These are phyloP conservation scores for Acanthornis magna DNA, from an alignment of 2,797 vertebrate genomes.

Conservation along the genomic window DNA sequence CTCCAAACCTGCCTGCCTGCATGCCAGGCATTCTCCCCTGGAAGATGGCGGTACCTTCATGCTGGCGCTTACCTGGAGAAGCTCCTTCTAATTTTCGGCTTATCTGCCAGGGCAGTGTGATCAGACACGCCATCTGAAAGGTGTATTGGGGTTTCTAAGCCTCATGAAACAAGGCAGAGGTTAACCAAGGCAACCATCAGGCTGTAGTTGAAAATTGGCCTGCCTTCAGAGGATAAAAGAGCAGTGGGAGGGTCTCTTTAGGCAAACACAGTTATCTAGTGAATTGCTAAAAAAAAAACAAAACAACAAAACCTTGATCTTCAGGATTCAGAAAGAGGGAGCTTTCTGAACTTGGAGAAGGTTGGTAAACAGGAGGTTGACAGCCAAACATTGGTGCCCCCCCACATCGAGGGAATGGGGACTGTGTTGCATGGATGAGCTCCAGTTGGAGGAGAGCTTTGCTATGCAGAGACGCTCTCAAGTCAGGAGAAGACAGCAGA, in stretches of 20 bases:
- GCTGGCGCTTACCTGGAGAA: not conserved
- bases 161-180: slow-evolving; percentile 51
- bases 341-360: slow-evolving; percentile 28
- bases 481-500: slow-evolving; percentile 1
- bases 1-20: not conserved
- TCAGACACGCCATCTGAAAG: slow-evolving; percentile 8
- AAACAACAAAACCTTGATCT: slow-evolving; percentile 39
- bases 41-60: not conserved
- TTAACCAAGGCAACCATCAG: slow-evolving; percentile 55
- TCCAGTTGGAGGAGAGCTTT: slow-evolving; percentile 32
- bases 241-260: slow-evolving; percentile 59
- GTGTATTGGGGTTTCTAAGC: slow-evolving; percentile 21
- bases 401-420: not conserved
- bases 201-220: slow-evolving; percentile 51
- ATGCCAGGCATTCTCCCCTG: not conserved
- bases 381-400: not conserved
- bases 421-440: not conserved
- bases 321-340: slow-evolving; percentile 13
- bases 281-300: slow-evolving; percentile 34
- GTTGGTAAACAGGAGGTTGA: slow-evolving; percentile 22
- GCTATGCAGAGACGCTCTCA: not conserved
- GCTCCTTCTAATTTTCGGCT: not conserved
- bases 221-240: slow-evolving; percentile 54
- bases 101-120: slow-evolving; percentile 40
- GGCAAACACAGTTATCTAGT: slow-evolving; percentile 36